These are phyloP conservation scores for Mactromeris polynyma DNA, from an alignment of 2,888 invertebrate genomes.

Conservation along the genomic window DNA sequence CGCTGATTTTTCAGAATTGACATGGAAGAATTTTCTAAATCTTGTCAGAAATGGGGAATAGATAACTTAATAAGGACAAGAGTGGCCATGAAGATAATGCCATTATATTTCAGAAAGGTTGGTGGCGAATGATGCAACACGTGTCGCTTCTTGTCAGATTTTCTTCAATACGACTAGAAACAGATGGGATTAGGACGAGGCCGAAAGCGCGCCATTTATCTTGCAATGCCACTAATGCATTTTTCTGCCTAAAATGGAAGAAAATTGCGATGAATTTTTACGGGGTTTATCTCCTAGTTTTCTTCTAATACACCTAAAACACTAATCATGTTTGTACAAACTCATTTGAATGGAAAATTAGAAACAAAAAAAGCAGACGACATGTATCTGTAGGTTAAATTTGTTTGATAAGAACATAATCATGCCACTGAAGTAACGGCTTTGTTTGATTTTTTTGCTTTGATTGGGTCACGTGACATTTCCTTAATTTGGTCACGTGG, in stretches of 20 bases:
- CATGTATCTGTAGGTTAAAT: background rate
- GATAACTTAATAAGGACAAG: slow-evolving; percentile 54
- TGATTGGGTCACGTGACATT: background rate
- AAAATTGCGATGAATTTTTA: slow-evolving; percentile 20
- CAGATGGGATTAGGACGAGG: slow-evolving; percentile 44
- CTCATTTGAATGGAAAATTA: slow-evolving; percentile 4
- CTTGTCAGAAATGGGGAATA: slow-evolving; percentile 10
- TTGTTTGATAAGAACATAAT: background rate
- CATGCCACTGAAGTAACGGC: background rate
- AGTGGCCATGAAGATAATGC: slow-evolving; percentile 32
- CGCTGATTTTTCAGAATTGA: slow-evolving; percentile 61
- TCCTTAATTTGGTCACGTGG: too few species aligned
- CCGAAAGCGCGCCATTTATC: slow-evolving; percentile 9
- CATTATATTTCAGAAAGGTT: slow-evolving; percentile 23
- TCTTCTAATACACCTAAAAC: background rate
- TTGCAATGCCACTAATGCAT: slow-evolving; percentile 15
- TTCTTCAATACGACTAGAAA: slow-evolving; percentile 45
- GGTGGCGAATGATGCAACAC: slow-evolving; percentile 62
- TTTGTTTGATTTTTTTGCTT: background rate
- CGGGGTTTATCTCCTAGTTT: background rate
- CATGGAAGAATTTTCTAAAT: slow-evolving; percentile 31
- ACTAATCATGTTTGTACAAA: slow-evolving; percentile 1
- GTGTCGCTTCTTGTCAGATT: slow-evolving; percentile 55
- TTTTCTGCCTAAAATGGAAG: background rate
- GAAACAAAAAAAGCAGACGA: background rate